phyloP scores from a whole-genome alignment of 1,140 invertebrate genomes.

The Ectropis grisescens region DNA sequence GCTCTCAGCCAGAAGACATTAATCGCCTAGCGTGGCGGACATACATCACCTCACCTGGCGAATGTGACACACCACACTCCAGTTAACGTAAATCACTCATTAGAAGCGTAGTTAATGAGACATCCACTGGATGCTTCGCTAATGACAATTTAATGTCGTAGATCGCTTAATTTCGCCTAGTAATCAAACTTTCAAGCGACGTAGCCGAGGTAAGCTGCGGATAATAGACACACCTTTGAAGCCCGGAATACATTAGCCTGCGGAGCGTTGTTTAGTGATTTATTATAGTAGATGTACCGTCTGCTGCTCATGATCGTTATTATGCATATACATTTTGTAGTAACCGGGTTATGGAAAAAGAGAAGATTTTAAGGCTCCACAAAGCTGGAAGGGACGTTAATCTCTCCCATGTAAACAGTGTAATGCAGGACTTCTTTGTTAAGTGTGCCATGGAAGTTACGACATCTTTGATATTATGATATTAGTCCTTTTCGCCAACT shows the following conservation, averaged over 20 bases:
- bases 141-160: constrained; percentile 48
- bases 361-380: too few relatives aligned
- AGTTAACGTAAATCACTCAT: constrained; percentile 44
- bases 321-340: too few relatives aligned
- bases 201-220: constrained; percentile 19
- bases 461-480: too few relatives aligned
- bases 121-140: constrained; percentile 27
- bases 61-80: constrained; percentile 27
- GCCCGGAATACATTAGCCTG: constrained; percentile 20
- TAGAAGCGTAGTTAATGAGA: constrained; percentile 32
- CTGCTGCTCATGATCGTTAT: too few relatives aligned
- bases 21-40: constrained; percentile 14
- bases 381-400: too few relatives aligned
- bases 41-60: constrained; percentile 12
- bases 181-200: constrained; percentile 31
- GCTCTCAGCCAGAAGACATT: constrained; percentile 12
- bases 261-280: constrained; percentile 24
- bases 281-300: constrained; percentile 12
- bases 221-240: constrained; percentile 28
- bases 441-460: too few relatives aligned
- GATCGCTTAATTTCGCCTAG: constrained; percentile 30
- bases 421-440: too few relatives aligned
- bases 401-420: too few relatives aligned
- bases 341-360: too few relatives aligned
- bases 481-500: too few relatives aligned